phyloP scores from a whole-genome alignment of 2,888 invertebrate genomes.

The Metellina segmentata region DNA sequence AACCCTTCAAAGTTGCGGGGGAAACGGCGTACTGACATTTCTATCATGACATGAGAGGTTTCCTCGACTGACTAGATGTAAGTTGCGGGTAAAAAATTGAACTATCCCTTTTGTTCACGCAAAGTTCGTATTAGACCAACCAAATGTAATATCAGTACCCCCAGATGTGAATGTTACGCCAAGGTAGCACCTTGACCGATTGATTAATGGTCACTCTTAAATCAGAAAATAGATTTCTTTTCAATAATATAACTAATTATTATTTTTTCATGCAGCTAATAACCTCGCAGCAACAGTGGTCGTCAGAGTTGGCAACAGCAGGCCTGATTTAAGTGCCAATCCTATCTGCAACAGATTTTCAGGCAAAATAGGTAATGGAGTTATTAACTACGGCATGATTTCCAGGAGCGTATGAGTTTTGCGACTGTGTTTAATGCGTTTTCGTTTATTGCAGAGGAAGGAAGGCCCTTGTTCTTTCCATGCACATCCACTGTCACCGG shows the following conservation, averaged over 20 bases:
- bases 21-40: no score
- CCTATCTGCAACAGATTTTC: constrained; percentile 94
- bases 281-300: constrained; percentile 90
- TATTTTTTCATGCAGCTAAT: constrained; percentile 72
- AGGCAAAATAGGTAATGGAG: constrained; percentile 78
- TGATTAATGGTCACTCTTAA: no score
- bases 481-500: constrained; percentile 97
- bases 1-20: no score
- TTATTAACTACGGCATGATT: not conserved
- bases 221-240: no score
- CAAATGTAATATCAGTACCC: no score
- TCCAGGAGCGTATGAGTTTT: not conserved
- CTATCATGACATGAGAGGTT: no score
- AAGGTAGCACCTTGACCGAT: no score
- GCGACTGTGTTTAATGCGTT: not conserved
- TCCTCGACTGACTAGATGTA: not conserved
- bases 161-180: no score
- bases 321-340: constrained; percentile 94
- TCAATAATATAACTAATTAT: not conserved
- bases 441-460: constrained; percentile 84
- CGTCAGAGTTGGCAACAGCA: constrained; percentile 94
- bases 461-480: constrained; percentile 93
- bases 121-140: no score
- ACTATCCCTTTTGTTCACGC: no score
- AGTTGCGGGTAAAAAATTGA: not conserved